Evolutionary conservation across 2,888 invertebrate species (phyloP).

Genomic region (Cheilosia scutellata): DNA sequence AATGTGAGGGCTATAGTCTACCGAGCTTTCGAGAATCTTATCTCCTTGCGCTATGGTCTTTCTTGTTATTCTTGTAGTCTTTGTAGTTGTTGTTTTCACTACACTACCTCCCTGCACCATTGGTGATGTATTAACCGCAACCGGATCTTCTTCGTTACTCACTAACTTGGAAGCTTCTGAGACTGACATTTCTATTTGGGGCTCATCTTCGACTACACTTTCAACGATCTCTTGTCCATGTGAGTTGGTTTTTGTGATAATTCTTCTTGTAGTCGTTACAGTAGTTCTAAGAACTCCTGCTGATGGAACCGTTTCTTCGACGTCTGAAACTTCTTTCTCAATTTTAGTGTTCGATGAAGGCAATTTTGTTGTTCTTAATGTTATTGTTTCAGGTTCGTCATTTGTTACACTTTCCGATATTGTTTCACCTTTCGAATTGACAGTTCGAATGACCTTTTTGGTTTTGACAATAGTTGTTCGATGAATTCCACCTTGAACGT

Average conservation of each 20-base stretch:
- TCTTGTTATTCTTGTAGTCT: slow-evolving; percentile 81
- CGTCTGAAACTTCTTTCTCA: not conserved
- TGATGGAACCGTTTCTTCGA: slow-evolving; percentile 28
- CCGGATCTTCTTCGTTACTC: not conserved
- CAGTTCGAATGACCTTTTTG: slow-evolving; percentile 12
- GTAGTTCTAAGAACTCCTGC: slow-evolving; percentile 48
- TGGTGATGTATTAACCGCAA: not conserved
- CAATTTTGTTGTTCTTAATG: not conserved
- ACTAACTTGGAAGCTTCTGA: slow-evolving; percentile 7
- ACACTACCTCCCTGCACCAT: slow-evolving; percentile 77
- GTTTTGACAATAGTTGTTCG: slow-evolving; percentile 18
- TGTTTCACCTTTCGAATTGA: slow-evolving; percentile 21
- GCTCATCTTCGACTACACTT: slow-evolving; percentile 75
- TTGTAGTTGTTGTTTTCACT: slow-evolving; percentile 81
- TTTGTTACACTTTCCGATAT: slow-evolving; percentile 15
- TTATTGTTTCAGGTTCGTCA: slow-evolving; percentile 9
- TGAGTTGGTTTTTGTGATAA: slow-evolving; percentile 38
- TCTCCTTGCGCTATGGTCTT: slow-evolving; percentile 80
- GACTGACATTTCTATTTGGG: slow-evolving; percentile 52
- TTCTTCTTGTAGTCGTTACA: slow-evolving; percentile 72
- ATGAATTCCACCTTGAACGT: slow-evolving; percentile 17
- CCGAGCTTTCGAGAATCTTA: slow-evolving; percentile 70
- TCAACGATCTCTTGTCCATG: slow-evolving; percentile 80
- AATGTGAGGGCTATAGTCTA: slow-evolving; percentile 5
- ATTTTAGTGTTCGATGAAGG: not conserved